These are phyloP conservation scores for Heliconius eleuchia DNA, from an alignment of 1,140 invertebrate species.

Conservation along the genomic window DNA sequence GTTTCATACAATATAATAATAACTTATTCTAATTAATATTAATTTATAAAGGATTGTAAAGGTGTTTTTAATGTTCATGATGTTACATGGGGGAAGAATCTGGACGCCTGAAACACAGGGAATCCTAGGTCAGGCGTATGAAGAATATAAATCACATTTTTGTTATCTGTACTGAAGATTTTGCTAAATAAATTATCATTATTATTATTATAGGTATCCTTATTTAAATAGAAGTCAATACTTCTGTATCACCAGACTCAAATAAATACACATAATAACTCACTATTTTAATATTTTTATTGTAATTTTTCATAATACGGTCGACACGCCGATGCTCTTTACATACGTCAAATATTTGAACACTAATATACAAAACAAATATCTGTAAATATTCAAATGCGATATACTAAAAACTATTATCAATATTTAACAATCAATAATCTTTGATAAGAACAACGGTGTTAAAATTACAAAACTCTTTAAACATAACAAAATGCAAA, in stretches of 20 bases:
- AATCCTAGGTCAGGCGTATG: too few species aligned
- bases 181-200: too few species aligned
- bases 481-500: constrained; percentile 34
- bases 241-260: neutral
- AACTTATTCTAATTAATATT: too few species aligned
- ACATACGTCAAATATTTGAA: constrained; percentile 52
- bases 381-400: constrained; percentile 48
- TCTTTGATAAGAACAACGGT: constrained; percentile 68
- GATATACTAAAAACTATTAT: constrained; percentile 65
- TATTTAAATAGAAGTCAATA: neutral
- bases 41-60: too few species aligned
- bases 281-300: constrained; percentile 80
- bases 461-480: constrained; percentile 30
- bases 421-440: constrained; percentile 72
- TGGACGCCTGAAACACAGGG: too few species aligned
- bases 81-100: too few species aligned
- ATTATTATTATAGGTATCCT: too few species aligned
- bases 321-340: constrained; percentile 60
- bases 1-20: too few species aligned
- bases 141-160: too few species aligned
- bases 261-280: constrained; percentile 58
- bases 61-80: too few species aligned
- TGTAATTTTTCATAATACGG: constrained; percentile 79
- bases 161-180: too few species aligned
- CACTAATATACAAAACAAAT: constrained; percentile 51